A percentile compares a stretch with the other conserved stretches of the same genome.
Conservation (phyloP, 2,888 invertebrate species). For the Vanessa cardui region DNA sequence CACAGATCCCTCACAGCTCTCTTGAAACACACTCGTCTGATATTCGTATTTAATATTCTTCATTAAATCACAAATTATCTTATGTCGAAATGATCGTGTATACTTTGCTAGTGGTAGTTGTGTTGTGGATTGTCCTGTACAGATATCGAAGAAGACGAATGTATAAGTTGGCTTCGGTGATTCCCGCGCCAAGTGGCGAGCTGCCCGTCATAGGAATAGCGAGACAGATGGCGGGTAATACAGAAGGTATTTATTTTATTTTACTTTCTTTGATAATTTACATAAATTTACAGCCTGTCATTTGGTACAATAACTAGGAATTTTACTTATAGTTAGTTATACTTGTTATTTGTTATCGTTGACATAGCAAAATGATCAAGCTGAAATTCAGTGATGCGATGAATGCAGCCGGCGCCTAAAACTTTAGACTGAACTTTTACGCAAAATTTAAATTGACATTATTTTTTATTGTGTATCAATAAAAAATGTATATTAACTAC, state of each 20-base stretch:
- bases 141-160: conserved; percentile 58
- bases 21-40: conserved; percentile 27
- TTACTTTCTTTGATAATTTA: background rate
- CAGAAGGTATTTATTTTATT: conserved; percentile 55
- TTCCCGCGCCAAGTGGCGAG: conserved; percentile 47
- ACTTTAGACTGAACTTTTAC: too few species aligned
- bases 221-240: conserved; percentile 54
- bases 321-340: too few species aligned
- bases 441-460: too few species aligned
- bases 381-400: too few species aligned
- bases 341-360: too few species aligned
- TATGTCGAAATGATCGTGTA: conserved; percentile 60
- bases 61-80: too few species aligned
- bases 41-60: conserved; percentile 3
- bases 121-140: conserved; percentile 53
- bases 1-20: conserved; percentile 27
- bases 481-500: too few species aligned
- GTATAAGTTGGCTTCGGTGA: conserved; percentile 55
- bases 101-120: conserved; percentile 48
- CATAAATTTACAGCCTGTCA: too few species aligned
- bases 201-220: conserved; percentile 62
- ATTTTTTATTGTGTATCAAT: too few species aligned
- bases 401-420: too few species aligned
- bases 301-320: too few species aligned
- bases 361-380: too few species aligned